Percentiles rank a stretch among this genome's conserved stretches.
Conservation (phyloP, 2,888 invertebrate genomes). For the Eupithecia dodoneata region DNA sequence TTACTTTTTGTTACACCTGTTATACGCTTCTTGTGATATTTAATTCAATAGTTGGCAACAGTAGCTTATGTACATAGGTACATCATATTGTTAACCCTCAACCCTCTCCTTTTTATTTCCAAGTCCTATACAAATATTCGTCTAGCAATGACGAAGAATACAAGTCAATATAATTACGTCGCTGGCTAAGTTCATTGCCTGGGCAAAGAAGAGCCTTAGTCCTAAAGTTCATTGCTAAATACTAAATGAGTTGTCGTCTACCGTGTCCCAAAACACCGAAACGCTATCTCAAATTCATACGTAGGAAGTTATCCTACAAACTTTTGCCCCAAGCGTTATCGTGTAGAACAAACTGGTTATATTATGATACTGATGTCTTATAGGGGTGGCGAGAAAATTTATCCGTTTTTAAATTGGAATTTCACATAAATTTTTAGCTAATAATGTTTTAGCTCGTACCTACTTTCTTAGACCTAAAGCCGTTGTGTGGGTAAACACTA, state of each 20-base stretch:
- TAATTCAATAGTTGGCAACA: not conserved
- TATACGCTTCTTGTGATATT: not conserved
- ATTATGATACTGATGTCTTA: not conserved
- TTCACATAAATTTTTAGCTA: not conserved
- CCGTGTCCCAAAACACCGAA: slow-evolving; percentile 25
- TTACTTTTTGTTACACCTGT: no score
- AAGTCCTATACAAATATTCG: not conserved
- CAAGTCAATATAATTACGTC: slow-evolving; percentile 19
- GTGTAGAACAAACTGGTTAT: slow-evolving; percentile 24
- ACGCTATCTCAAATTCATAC: slow-evolving; percentile 28
- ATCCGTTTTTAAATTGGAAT: not conserved
- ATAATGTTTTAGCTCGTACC: not conserved
- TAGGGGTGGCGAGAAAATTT: not conserved
- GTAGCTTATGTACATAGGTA: not conserved
- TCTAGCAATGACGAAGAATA: slow-evolving; percentile 16
- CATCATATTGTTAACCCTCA: not conserved
- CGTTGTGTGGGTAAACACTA: not conserved
- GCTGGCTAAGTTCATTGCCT: slow-evolving; percentile 25
- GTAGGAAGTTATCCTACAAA: slow-evolving; percentile 28
- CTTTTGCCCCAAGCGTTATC: slow-evolving; percentile 32
- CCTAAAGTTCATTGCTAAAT: slow-evolving; percentile 13
- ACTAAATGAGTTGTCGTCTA: slow-evolving; percentile 18
- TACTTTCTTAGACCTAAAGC: not conserved
- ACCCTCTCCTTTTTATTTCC: not conserved
- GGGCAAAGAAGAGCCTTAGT: slow-evolving; percentile 19